Percentiles rank a stretch among this genome's conserved stretches.
These are phyloP conservation scores for Xestia xanthographa DNA, from an alignment of 2,888 invertebrate genomes.

Conservation along the genomic window DNA sequence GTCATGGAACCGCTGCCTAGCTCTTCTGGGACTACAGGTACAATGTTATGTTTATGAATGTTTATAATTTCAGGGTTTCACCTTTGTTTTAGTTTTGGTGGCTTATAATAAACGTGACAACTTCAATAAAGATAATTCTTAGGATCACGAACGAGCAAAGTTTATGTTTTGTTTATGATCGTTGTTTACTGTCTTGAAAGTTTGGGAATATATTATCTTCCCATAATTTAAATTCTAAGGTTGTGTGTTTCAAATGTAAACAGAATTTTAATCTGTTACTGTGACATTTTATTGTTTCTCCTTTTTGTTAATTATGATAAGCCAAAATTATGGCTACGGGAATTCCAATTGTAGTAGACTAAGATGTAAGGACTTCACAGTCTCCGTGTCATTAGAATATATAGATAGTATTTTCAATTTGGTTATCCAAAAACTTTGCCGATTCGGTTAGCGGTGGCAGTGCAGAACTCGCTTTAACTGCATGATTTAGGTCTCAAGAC, in stretches of 20 bases:
- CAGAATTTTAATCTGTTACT: not conserved
- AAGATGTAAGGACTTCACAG: not conserved
- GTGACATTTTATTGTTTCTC: not conserved
- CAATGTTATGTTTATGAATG: not conserved
- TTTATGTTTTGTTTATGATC: not conserved
- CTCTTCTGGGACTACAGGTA: not conserved
- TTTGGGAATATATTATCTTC: not conserved
- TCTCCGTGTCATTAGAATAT: not conserved
- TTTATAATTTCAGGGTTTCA: not conserved
- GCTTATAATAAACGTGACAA: not conserved
- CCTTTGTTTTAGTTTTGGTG: conserved; percentile 4
- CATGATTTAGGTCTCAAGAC: not conserved
- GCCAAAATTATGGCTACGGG: not conserved
- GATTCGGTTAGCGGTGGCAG: not conserved
- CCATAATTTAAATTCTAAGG: conserved; percentile 12
- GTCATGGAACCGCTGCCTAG: not conserved
- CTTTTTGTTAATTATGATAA: not conserved
- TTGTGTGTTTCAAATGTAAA: not conserved
- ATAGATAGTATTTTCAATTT: not conserved
- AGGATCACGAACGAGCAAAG: conserved; percentile 7
- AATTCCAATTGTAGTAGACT: not conserved
- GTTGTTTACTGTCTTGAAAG: not conserved
- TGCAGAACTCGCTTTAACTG: not conserved
- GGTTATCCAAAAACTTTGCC: not conserved
- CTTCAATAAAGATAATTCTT: conserved; percentile 5